These are phyloP conservation scores for Melanostoma mellinum DNA, from an alignment of 2,888 invertebrate species.

Conservation along the genomic window DNA sequence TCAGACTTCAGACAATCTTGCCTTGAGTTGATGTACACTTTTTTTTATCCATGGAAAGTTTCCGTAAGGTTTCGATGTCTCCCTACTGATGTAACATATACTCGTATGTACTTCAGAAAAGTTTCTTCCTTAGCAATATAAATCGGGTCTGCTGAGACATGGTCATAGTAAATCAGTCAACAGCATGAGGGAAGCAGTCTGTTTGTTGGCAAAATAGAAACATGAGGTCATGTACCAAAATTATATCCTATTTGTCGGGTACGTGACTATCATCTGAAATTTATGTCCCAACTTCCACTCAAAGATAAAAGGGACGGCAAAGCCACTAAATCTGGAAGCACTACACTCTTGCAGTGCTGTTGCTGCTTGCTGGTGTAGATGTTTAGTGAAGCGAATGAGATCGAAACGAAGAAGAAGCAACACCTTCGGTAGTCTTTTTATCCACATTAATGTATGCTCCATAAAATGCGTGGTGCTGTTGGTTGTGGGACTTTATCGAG, in stretches of 20 bases:
- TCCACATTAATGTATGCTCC: constrained; percentile 42
- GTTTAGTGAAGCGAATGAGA: constrained; percentile 16
- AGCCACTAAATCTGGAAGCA: constrained; percentile 9
- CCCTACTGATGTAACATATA: no score
- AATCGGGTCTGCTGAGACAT: no score
- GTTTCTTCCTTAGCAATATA: no score
- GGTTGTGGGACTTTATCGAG: constrained; percentile 33
- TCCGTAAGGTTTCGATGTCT: no score
- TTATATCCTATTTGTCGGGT: constrained; percentile 33
- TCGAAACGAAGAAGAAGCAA: constrained; percentile 2
- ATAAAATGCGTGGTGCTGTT: constrained; percentile 46
- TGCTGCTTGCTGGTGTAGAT: constrained; percentile 16
- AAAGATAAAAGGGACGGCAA: not conserved
- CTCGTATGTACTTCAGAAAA: no score
- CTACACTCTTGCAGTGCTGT: constrained; percentile 22
- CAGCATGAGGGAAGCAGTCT: not conserved
- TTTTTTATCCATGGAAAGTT: no score
- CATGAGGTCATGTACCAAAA: constrained; percentile 38
- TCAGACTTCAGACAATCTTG: no score
- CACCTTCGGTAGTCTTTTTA: constrained; percentile 6
- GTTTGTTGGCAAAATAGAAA: constrained; percentile 1
- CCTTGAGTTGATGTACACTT: no score
- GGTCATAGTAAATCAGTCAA: constrained; percentile 8
- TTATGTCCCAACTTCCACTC: constrained; percentile 19
- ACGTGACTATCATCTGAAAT: constrained; percentile 55